Percentiles rank a stretch among this genome's conserved stretches.
phyloP scores from a whole-genome alignment of 92 coral and sea anemone genomes.

The Galaxea fascicularis region DNA sequence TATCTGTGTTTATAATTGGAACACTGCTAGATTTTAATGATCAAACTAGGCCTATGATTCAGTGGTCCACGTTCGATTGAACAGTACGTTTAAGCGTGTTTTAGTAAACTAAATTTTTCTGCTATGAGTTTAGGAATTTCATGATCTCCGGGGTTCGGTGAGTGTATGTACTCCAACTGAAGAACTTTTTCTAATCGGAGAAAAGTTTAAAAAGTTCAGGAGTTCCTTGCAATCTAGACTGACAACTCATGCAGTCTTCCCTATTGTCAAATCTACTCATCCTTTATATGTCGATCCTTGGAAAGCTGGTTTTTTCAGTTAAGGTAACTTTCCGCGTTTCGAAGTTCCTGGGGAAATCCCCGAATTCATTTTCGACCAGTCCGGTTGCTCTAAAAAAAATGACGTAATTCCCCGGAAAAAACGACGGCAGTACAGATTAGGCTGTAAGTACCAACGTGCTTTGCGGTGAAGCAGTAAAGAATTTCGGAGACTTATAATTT shows the following conservation, averaged over 20 bases:
- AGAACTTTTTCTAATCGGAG: neutral
- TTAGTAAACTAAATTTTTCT: neutral
- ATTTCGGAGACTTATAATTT: no score
- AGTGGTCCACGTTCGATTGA: neutral
- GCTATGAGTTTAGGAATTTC: no score
- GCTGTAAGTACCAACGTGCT: no score
- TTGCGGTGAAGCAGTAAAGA: no score
- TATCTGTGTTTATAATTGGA: no score
- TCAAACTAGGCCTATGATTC: no score
- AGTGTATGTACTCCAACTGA: no score
- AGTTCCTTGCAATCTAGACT: neutral
- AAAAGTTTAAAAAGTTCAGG: neutral
- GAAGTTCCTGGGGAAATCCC: slow-evolving; percentile 54
- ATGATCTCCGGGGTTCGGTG: no score
- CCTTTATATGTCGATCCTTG: neutral
- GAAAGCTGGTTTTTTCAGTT: neutral
- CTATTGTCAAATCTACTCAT: no score
- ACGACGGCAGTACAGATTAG: neutral
- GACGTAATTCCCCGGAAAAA: neutral
- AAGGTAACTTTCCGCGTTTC: slow-evolving; percentile 6
- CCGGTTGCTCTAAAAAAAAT: neutral
- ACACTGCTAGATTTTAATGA: no score
- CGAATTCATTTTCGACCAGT: neutral
- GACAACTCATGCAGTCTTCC: no score
- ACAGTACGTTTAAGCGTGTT: neutral